Base-by-base conservation (phyloP, 2,888 invertebrate species). In the Glaucopsyche alexis region DNA sequence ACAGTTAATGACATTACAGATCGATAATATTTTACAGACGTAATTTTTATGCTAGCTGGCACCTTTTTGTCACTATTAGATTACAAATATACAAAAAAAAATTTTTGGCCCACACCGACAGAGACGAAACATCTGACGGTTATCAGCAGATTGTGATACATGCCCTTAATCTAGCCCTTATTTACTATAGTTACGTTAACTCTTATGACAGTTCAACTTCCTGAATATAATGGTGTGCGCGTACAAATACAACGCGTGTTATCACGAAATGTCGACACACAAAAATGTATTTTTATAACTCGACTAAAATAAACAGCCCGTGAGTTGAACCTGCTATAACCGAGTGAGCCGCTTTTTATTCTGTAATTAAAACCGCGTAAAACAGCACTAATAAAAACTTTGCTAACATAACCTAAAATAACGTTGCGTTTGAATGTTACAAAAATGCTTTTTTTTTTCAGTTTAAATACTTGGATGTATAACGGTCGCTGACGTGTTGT, bases 381-480 rank as follows among this genome's bases (percentile, higher is more conserved):
- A 60, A 38, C 29, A 38, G 60, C 29, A 14, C 60, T 60, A 60
- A 60, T 60, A 38, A 60, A 60, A 60, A 60, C 60, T 60, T 60
- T 7, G 60, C 60, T 29, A 60, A 60, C 60, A 29, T 29, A 38
- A 14, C 60, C 29, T 38, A 38, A 60, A 60, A 55, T 55, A 55
- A 55, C 19, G 55, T 11, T 55, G 55, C 16, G 55, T 11, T 9
- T 19, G 55, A 19, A 55, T 19, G 55, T 55, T 55, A 19, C 5
- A 19, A 60, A 60, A 60, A 38, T 60, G 29, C 29, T 13, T 1
- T 55, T 19, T 19, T 55, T 29, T 60, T 11, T 19, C 47, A 2
- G 60, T 13, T 60, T 11, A 29, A 60, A 60, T 29, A 60, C 29
- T 29, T 29, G 9, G 6, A 55, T 2, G 55, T 8, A 55, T n/a